phyloP scores from a whole-genome alignment of 1,140 invertebrate genomes.

The Drosophila ananassae region DNA sequence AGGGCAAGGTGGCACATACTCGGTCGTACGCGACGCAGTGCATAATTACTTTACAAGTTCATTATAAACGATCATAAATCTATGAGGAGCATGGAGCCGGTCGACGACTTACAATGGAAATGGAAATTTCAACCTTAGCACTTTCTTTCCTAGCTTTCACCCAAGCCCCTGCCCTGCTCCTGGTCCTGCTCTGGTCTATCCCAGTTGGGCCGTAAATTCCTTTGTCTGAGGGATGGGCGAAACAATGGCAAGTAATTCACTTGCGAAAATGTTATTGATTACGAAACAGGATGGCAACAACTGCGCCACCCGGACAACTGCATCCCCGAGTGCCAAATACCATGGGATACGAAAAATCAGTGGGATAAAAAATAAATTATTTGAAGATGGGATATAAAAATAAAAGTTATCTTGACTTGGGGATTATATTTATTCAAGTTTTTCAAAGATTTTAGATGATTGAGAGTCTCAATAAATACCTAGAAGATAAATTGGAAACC shows the following conservation, averaged over 20 bases:
- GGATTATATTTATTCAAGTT: neutral
- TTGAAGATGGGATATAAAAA: neutral
- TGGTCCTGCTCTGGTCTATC: neutral
- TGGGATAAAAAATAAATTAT: neutral
- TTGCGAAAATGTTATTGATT: conserved; percentile 82
- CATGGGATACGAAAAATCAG: conserved; percentile 11
- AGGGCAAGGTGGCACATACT: conserved; percentile 51
- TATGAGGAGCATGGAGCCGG: conserved; percentile 46
- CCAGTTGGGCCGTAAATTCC: conserved; percentile 30
- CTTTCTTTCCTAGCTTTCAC: conserved; percentile 44
- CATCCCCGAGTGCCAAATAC: conserved; percentile 30
- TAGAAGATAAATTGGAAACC: neutral
- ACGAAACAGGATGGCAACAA: conserved; percentile 66
- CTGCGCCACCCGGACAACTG: conserved; percentile 50
- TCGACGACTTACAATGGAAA: conserved; percentile 48
- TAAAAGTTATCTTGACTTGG: neutral
- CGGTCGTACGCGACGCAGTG: conserved; percentile 70
- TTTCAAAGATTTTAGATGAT: neutral
- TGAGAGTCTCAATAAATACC: too few species aligned
- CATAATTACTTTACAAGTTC: conserved; percentile 84
- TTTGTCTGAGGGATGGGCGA: conserved; percentile 47
- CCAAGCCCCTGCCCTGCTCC: neutral
- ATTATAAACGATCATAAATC: conserved; percentile 84
- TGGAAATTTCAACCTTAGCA: conserved; percentile 69
- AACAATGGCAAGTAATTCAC: conserved; percentile 81